Evolutionary conservation across 2,888 invertebrate species (phyloP).

Genomic region (Neoascia interrupta): DNA sequence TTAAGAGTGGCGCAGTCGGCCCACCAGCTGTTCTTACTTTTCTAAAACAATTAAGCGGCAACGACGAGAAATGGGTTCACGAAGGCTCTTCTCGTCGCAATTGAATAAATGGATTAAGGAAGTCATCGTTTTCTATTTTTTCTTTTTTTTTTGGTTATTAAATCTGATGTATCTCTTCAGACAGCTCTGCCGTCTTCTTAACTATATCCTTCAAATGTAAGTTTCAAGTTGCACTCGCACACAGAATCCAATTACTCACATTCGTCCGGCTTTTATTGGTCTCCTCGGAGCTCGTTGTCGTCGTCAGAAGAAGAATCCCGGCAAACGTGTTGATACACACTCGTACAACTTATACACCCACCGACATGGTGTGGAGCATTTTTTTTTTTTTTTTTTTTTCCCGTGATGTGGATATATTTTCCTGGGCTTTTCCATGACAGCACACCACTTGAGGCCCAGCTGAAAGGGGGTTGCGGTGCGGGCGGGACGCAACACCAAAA

Average conservation of each 20-base stretch:
- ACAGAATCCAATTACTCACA: slow-evolving; percentile 49
- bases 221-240: slow-evolving; percentile 41
- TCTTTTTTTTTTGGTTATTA: slow-evolving; percentile 40
- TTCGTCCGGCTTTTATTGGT: slow-evolving; percentile 46
- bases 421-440: background rate
- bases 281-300: too few species aligned
- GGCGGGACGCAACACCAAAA: slow-evolving; percentile 15
- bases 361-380: background rate
- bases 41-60: slow-evolving; percentile 49
- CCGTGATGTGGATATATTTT: slow-evolving; percentile 9
- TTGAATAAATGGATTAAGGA: slow-evolving; percentile 21
- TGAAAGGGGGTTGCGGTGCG: too few species aligned
- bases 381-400: background rate
- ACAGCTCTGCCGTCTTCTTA: background rate
- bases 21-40: slow-evolving; percentile 33
- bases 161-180: slow-evolving; percentile 13
- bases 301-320: background rate
- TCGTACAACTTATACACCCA: background rate
- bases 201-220: background rate
- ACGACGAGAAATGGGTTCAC: slow-evolving; percentile 6
- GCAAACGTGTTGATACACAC: slow-evolving; percentile 12
- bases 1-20: slow-evolving; percentile 51
- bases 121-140: too few species aligned
- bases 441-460: too few species aligned
- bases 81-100: background rate